Evolutionary conservation across 2,797 vertebrate genomes (phyloP), one percentile per base, ranked within the genome.

Genomic region (Aulostomus chinensis): DNA sequence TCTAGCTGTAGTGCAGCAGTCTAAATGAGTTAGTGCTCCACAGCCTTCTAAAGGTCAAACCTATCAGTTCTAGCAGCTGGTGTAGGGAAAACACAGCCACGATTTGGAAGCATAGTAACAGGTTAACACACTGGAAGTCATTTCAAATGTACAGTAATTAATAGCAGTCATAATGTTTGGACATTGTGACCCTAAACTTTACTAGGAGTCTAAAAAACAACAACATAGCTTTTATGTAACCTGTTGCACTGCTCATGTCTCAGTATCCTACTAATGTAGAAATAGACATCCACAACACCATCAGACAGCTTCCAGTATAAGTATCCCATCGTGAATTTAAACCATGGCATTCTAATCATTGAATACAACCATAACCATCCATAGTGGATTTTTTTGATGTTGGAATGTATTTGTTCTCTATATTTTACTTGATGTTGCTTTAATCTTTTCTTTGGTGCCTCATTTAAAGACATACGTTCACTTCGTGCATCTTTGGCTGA

Each of bases 1-100:
- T 46, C 12, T 70, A 83, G 79, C 79, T 76, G 64, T 82, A 78
- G 65, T 72, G 69, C 79, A 72, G 68, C 77, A 71, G 59, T 74
- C 64, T 62, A 75, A 79, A 66, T 41, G 38, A 66, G 37, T 64
- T 62, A 31, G 53, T 65, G 31, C 39, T 72, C 71, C 68, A 58
- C 49, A 66, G 63, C 81, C 62, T 74, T 77, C 26, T 74, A 74
- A 79, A 68, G 56, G 61, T 74, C 20, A 72, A 55, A 61, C 65
- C 39, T 39, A 61, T 64, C 22, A 66, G 4, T 48, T 21, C 16
- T n/a, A 64, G 51, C 58, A 72, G 41, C 53, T 73, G 65, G 20
- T 74, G 35, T 66, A 65, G 45, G 57, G 21, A 52, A 42, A 46
- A 59, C 66, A 67, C 20, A 26, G 35, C 48, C 42, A 20, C 18